Evolutionary conservation across 2,797 vertebrate genomes (phyloP).

Genomic region (Hippopotamyrus pictus): DNA sequence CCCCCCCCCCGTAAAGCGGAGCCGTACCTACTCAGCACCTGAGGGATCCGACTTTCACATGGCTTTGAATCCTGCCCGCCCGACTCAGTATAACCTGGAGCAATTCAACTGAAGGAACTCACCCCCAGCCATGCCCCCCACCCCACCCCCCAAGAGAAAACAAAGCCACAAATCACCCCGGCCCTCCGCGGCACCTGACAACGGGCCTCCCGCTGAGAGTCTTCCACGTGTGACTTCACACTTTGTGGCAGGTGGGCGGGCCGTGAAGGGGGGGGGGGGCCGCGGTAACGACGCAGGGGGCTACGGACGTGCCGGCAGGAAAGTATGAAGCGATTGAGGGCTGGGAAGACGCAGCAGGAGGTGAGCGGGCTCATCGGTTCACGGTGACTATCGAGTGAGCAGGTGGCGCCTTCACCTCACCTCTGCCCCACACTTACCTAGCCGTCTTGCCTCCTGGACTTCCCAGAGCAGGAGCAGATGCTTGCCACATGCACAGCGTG

Average conservation of each 20-base stretch:
- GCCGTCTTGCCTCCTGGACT: not conserved
- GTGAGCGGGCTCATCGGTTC: not conserved
- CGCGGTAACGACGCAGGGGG: not conserved
- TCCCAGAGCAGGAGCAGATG: not conserved
- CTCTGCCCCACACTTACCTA: not conserved
- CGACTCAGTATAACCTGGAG: not conserved
- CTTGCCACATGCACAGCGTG: not conserved
- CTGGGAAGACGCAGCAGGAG: not conserved
- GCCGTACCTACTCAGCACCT: not conserved
- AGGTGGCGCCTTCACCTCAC: not conserved
- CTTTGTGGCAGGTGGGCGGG: not conserved
- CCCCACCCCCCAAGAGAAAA: not conserved
- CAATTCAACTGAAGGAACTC: not conserved
- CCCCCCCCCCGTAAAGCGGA: not conserved
- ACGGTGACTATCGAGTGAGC: not conserved
- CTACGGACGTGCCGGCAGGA: not conserved
- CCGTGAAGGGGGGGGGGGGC: not conserved
- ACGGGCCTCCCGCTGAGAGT: not conserved
- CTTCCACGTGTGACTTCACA: not conserved
- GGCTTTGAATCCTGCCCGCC: not conserved
- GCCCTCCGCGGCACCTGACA: not conserved
- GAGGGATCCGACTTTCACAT: not conserved
- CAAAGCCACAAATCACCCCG: not conserved
- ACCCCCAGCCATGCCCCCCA: not conserved
- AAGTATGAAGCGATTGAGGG: not conserved